Evolutionary conservation across 2,888 invertebrate species (phyloP).

Genomic region (Venustoraphidia nigricollis): DNA sequence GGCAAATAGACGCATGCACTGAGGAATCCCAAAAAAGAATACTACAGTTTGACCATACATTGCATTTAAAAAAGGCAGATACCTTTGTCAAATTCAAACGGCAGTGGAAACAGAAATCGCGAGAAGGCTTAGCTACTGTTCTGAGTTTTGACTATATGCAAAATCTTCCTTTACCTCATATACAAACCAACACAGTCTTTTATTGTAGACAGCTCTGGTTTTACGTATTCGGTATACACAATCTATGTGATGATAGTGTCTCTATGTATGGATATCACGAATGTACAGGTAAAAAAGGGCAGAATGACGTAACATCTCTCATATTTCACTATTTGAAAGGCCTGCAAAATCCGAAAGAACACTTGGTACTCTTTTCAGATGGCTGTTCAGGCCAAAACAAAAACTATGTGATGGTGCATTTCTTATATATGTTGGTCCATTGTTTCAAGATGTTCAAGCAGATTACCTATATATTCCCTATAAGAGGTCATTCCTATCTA

Average conservation of each 20-base stretch:
- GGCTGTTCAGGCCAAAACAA: conserved; percentile 9
- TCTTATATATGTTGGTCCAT: conserved; percentile 8
- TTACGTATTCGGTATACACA: conserved; percentile 8
- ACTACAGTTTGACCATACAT: no score
- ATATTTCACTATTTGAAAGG: conserved; percentile 6
- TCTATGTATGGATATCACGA: conserved; percentile 7
- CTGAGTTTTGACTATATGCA: no score
- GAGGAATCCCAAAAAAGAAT: no score
- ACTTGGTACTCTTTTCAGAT: conserved; percentile 8
- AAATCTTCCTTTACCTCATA: no score
- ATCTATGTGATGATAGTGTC: conserved; percentile 6
- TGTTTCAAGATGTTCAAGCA: conserved; percentile 5
- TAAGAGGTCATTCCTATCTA: conserved; percentile 8
- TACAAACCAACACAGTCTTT: conserved; percentile 11
- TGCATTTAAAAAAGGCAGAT: no score
- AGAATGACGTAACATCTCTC: conserved; percentile 9
- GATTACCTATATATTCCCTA: conserved; percentile 8
- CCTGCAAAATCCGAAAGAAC: conserved; percentile 2
- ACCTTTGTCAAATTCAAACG: no score
- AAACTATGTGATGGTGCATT: conserved; percentile 8
- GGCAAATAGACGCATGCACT: no score
- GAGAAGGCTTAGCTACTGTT: no score
- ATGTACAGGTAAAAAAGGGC: conserved; percentile 6
- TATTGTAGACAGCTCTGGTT: conserved; percentile 8
- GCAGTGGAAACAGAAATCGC: no score